Base-by-base conservation (phyloP, 2,888 invertebrate genomes). In the Acronicta psi region DNA sequence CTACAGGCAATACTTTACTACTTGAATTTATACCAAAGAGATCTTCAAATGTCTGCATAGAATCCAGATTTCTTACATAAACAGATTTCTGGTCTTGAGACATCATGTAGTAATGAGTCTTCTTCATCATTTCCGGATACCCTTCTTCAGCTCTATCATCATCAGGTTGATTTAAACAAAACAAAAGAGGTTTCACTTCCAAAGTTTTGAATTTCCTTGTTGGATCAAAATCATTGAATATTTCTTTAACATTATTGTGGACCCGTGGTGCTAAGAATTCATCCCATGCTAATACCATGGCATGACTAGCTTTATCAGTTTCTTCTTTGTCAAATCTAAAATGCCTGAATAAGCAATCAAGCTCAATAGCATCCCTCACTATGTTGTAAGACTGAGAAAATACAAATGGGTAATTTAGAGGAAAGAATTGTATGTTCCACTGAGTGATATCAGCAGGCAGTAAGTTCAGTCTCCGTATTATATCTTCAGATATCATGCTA, bases 311-410 rank as follows among this genome's bases (percentile, higher is more conserved):
- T 79, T 93, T 94, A 29, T 94, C 84, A 0, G 79, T 53, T 16
- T 93, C 93, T 36, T 94, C 94, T 66, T 91, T 94, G 59, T 94
- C 94, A 75, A 91, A 88, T 73, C 94, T 93, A 58, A 94, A 94
- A 53, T 95, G 95, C 65, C 97, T 94, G 62, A 96, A 95, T 16
- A 95, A 77, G 78, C 97, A 97, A 83, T 97, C 97, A 23, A 95
- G 87, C 82, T 96, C 95, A 13, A 96, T 91, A 34, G 96, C 93
- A 75, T 89, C 90, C 44, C 91, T 79, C 0, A 94, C 88, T 69
- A 94, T 86, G 29, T 86, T 85, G 71, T 94, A 94, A 5, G 94
- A 92, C 57, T 95, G 91, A 25, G 93, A 89, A 75, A 92, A 91
- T 43, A 94, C 78, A 75, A 95, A 95, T 2, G 96, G 96, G 80